Evolutionary conservation across 1,140 invertebrate species (phyloP).

Genomic region (Anadara kagoshimensis): DNA sequence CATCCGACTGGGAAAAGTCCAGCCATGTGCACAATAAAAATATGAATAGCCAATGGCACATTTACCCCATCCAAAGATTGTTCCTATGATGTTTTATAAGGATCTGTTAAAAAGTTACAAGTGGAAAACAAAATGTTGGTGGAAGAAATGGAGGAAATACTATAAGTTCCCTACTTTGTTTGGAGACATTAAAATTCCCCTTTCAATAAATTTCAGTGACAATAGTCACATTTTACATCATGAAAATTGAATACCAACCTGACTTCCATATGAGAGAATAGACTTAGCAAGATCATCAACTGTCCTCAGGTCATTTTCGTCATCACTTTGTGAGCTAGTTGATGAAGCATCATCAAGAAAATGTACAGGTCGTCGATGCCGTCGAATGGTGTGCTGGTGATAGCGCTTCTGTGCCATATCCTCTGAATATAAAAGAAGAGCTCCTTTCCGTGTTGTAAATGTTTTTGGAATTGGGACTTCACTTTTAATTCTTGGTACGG

Average conservation of each 20-base stretch:
- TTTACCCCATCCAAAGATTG: too few species aligned
- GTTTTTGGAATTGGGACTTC: constrained; percentile 66
- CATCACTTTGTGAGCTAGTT: constrained; percentile 23
- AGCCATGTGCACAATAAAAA: too few species aligned
- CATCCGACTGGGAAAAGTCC: too few species aligned
- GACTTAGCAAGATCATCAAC: constrained; percentile 72
- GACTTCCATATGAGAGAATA: constrained; percentile 68
- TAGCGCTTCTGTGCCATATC: constrained; percentile 60
- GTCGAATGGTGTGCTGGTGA: constrained; percentile 8
- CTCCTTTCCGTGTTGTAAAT: constrained; percentile 72
- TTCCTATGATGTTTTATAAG: too few species aligned
- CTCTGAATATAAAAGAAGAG: constrained; percentile 72
- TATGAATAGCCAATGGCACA: too few species aligned
- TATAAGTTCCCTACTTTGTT: too few species aligned
- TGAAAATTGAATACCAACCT: constrained; percentile 44
- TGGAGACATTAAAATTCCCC: too few species aligned
- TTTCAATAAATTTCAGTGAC: too few species aligned
- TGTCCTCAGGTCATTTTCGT: constrained; percentile 51
- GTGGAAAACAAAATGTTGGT: too few species aligned
- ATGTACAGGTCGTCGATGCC: constrained; percentile 11
- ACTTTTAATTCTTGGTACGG: constrained; percentile 8
- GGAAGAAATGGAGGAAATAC: too few species aligned
- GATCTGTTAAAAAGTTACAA: too few species aligned
- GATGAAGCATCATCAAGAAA: constrained; percentile 15
- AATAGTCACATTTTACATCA: too few species aligned